Percentiles rank a stretch among this genome's conserved stretches.
phyloP scores from a whole-genome alignment of 2,113 vertebrate genomes.

The Ceyx margarethae region DNA sequence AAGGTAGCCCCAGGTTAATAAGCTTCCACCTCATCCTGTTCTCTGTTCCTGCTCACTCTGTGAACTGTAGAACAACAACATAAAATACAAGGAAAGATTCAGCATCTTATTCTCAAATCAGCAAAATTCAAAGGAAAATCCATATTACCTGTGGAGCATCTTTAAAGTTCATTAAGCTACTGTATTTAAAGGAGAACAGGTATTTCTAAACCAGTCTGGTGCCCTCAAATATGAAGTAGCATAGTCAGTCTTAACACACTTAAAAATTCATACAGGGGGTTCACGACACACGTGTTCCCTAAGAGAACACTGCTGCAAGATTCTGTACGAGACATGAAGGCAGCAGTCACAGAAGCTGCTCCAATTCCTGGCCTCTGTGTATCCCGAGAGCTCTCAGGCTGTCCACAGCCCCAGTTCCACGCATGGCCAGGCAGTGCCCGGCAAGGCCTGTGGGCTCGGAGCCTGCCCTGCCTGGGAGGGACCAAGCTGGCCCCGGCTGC shows the following conservation, averaged over 20 bases:
- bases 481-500: no score
- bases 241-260: background rate
- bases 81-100: background rate
- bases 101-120: conserved; percentile 1
- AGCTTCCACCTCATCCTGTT: background rate
- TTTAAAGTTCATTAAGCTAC: background rate
- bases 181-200: background rate
- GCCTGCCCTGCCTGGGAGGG: no score
- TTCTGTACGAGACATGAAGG: no score
- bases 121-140: conserved; percentile 13
- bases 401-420: no score
- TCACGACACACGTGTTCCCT: background rate
- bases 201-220: background rate
- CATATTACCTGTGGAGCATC: background rate
- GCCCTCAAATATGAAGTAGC: background rate
- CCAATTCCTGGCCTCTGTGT: no score
- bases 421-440: no score
- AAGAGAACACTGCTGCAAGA: no score
- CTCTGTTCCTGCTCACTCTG: background rate
- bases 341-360: no score
- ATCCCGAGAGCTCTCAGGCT: no score
- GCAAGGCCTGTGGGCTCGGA: no score
- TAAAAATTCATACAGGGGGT: background rate
- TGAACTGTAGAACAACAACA: background rate
- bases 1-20: background rate